Evolutionary conservation across 2,797 vertebrate species (phyloP), one percentile per base, ranked within the genome.

Genomic region (Bradypodion ventrale): DNA sequence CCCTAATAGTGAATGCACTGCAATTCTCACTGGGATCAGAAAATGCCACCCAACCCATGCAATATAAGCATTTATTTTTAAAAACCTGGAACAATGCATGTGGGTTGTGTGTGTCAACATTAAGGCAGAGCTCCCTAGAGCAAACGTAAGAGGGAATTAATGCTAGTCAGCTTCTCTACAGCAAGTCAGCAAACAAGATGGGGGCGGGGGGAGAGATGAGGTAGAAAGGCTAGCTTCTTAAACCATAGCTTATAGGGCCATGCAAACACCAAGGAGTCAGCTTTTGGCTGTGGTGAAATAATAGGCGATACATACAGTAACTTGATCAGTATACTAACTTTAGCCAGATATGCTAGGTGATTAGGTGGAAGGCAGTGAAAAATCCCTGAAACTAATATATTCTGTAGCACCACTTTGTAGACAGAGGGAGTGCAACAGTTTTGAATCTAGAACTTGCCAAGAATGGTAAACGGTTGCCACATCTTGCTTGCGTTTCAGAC

Each of bases 391-490:
- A 52, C 16, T 56, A 5, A 46, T 25, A 21, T 75, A 21, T 60
- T 46, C 44, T 13, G 32, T 49, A 77, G 46, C 65, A 70, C 84
- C 42, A 69, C 73, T 66, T 75, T 82, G 56, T 85, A 84, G 79
- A 42, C 75, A 77, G 21, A 82, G 42, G 52, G 23, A 35, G 25
- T 21, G 76, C 12, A 52, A 7, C 49, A 66, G 60, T 37, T 52
- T 60, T 56, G 19, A 37, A 72, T 21, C 65, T 60, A 65, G 16
- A 37, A 72, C 12, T 49, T 12, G 63, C 35, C 25, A 74, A 1
- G 68, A 80, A 35, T n/a, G 29, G 7, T 74, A 65, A 52, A 9
- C 68, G 4, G 52, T 15, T n/a, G 6, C n/a, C 25, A 27, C n/a
- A 19, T 27, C 37, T n/a, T n/a, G 1, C 44, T 74, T 56, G 27